A percentile compares a stretch with the other conserved stretches of the same genome.
Conservation (phyloP, 2,797 vertebrate species). For the Sebastes matsubarae region DNA sequence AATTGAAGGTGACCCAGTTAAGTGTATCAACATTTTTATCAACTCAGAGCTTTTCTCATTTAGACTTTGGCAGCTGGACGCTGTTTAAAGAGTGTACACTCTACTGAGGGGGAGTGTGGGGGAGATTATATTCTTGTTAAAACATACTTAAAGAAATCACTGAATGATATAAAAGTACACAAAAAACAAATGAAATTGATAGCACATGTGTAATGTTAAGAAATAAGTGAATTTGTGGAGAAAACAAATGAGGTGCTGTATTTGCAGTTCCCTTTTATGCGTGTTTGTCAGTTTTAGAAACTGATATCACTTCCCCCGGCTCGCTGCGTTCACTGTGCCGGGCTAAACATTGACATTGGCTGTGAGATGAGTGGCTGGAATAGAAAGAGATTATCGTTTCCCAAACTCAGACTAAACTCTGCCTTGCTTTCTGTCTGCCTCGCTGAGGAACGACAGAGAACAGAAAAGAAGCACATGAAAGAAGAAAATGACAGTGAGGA, state of each 20-base stretch:
- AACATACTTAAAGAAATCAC: not conserved
- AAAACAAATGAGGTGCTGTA: not conserved
- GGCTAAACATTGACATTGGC: slow-evolving; percentile 56
- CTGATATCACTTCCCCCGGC: slow-evolving; percentile 32
- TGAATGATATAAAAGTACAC: not conserved
- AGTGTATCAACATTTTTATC: not conserved
- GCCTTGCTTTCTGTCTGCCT: not conserved
- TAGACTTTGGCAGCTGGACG: not conserved
- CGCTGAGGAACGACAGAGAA: not conserved
- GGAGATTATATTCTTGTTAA: not conserved
- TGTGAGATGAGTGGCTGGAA: slow-evolving; percentile 9
- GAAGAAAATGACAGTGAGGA: not conserved
- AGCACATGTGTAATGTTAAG: not conserved
- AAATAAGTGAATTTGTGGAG: not conserved
- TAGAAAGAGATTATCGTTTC: slow-evolving; percentile 32
- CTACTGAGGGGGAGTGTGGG: not conserved
- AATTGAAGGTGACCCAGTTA: not conserved
- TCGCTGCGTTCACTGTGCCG: slow-evolving; percentile 1
- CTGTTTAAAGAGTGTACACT: not conserved
- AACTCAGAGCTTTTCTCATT: not conserved
- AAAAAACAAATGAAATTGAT: not conserved
- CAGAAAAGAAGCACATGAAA: not conserved
- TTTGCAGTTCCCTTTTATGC: not conserved
- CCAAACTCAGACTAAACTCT: slow-evolving; percentile 50
- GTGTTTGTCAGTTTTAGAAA: slow-evolving; percentile 30